Evolutionary conservation across 2,888 invertebrate species (phyloP), one percentile per base, ranked within the genome.

Genomic region (Listrodromus nycthemerus): DNA sequence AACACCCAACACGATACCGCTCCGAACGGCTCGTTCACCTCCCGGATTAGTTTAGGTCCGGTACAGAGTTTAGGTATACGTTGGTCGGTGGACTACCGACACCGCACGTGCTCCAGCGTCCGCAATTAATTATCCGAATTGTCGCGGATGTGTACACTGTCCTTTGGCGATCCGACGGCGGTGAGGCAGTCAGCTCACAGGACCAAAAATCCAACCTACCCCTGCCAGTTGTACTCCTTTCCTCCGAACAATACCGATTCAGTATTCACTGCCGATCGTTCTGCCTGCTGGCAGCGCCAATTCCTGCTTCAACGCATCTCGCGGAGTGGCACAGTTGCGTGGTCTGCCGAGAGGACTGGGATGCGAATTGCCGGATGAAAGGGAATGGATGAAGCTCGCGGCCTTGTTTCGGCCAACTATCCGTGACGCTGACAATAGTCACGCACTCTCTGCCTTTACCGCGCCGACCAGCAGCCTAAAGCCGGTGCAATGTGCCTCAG

Each of bases 41-140:
- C 24, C 52, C 74, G 84, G 86, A 89, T 89, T 89, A 88, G 89
- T 88, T 89, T 86, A 87, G 67, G 66, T 85, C 61, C 70, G 82
- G 84, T 86, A 86, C 66, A 78, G 82, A 82, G 85, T 80, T 86
- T 80, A 83, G 79, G 83, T 81, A 71, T 19, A 85, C 66, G 71
- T 50, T 67, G 74, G 65, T 80, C 65, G 58, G 19, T 30, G 48
- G 55, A 52, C 76, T 69, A 63, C 55, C 24, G 45, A 58, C 45
- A 33, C 61, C 30, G 58, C 41, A 61, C 45, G 77, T 61, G 61
- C 77, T 77, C 61, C 61, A 74, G 75, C 75, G 58, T 55, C 80
- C 75, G 45, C 74, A 69, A 82, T 84, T 84, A 84, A 84, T 84
- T 82, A 84, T 84, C 82, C 71, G 84, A 82, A 85, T 82, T 78